phyloP scores from a whole-genome alignment of 2,797 vertebrate species.

The Molossus alvarezi region DNA sequence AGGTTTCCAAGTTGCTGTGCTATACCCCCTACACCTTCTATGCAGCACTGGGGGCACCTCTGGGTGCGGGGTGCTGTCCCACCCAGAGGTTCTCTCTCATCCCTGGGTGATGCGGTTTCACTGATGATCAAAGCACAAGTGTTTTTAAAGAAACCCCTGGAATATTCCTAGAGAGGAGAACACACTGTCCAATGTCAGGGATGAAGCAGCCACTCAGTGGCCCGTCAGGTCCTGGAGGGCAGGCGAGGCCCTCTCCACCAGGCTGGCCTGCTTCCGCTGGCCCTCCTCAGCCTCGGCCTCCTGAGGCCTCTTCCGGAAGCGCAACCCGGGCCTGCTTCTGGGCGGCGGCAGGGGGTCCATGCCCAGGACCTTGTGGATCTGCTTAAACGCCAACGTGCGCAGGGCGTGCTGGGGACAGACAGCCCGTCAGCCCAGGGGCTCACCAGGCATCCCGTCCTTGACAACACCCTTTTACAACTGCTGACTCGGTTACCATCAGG shows the following conservation, averaged over 20 bases:
- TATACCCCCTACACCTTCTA: not conserved
- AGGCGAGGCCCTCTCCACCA: constrained; percentile 84
- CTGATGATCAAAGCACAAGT: constrained; percentile 71
- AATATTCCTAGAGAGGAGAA: constrained; percentile 51
- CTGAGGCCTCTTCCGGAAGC: constrained; percentile 91
- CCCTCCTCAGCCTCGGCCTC: constrained; percentile 86
- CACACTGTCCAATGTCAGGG: constrained; percentile 75
- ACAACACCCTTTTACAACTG: fast-evolving
- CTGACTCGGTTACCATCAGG: not conserved
- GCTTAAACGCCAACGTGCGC: constrained; percentile 92
- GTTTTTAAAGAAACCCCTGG: constrained; percentile 78
- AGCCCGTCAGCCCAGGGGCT: fast-evolving
- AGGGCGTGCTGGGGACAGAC: constrained; percentile 89
- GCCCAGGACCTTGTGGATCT: constrained; percentile 91
- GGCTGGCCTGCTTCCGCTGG: constrained; percentile 90
- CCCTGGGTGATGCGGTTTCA: constrained; percentile 57
- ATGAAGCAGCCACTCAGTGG: not conserved
- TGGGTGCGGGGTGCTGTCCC: not conserved
- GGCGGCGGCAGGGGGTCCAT: constrained; percentile 89
- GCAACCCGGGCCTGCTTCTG: constrained; percentile 85
- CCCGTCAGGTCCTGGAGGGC: not conserved
- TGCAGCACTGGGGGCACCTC: not conserved
- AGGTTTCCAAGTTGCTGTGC: not conserved
- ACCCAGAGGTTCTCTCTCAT: not conserved
- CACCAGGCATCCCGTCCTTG: not conserved